Percentiles rank a stretch among this genome's conserved stretches.
Evolutionary conservation across 2,113 vertebrate genomes (phyloP).

Genomic region (Ceratotherium simum): DNA sequence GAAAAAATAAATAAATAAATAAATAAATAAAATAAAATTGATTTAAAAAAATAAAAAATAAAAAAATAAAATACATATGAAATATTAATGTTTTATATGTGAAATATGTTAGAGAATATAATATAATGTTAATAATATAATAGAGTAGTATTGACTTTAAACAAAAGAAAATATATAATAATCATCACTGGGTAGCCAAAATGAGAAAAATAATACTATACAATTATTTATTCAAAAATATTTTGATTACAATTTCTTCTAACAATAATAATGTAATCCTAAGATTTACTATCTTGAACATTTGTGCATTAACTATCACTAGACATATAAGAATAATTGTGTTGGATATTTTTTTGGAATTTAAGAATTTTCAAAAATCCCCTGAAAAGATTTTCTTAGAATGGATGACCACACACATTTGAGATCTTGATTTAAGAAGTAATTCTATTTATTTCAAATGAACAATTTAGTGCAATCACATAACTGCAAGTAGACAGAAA

Average conservation of each 20-base stretch:
- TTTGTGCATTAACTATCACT: background rate
- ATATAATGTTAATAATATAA: background rate
- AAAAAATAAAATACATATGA: background rate
- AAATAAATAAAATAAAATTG: too few species aligned
- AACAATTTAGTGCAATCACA: background rate
- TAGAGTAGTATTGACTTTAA: background rate
- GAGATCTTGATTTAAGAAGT: background rate
- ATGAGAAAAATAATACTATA: background rate
- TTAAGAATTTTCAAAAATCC: background rate
- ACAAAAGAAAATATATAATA: background rate
- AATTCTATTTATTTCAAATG: background rate
- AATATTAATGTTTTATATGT: background rate
- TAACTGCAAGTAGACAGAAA: background rate
- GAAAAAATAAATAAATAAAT: too few species aligned
- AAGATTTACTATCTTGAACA: background rate
- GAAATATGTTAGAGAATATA: background rate
- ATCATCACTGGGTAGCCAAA: background rate
- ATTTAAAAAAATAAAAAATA: too few species aligned
- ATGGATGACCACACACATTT: background rate
- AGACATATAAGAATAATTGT: background rate
- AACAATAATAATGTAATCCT: background rate
- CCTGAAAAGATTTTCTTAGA: background rate
- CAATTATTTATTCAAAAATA: background rate
- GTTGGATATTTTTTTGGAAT: background rate
- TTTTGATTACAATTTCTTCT: background rate